Evolutionary conservation across 1,140 invertebrate species (phyloP), one percentile per base, ranked within the genome.

Genomic region (Leptonema lineaticorne): DNA sequence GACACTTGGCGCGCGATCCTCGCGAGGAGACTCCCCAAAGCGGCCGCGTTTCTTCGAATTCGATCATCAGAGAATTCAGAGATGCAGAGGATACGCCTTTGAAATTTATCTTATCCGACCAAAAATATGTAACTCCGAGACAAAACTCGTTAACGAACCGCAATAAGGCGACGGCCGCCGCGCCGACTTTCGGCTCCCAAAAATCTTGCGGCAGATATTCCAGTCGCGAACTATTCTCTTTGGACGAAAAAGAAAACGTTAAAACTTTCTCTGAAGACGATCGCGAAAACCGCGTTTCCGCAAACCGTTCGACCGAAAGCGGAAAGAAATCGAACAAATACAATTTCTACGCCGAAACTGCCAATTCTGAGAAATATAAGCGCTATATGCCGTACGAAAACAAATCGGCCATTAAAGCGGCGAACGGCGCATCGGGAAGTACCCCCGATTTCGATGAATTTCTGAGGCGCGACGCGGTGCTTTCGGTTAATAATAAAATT

Each of bases 21-120:
- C 48, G 46, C 57, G 62, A 58, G 16, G 65, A 59, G 8, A 72
- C 71, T 20, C 71, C 71, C 1, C 68, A 69, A 64, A 69, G 68
- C 60, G 24, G 9, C n/a, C 69, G 69, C 33, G 48, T 69, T 16
- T 69, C 71, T 0, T 59, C 68, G 8, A 72, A 69, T 24, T 46
- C 56, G 5, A 67, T 72, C 27, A n/a, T 72, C 4, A 72, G 59
- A 64, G 62, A 68, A 14, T 68, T 48, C 45, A 63, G 71, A 59
- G 67, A 69, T 33, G 68, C 63, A 14, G 46, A 64, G 7, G 24
- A 3, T 2, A 63, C 26, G 24, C 41, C 33, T 9, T 46, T 22
- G 9, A 28, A 27, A 63, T 22, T 41, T 26, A 16, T 11, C 1
- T 5, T 3, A 4, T n/a, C n/a, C n/a, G 33, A 63, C 22, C n/a